A percentile compares a stretch with the other conserved stretches of the same genome.
phyloP scores from a whole-genome alignment of 2,888 invertebrate species.

The Dendrolimus pini region DNA sequence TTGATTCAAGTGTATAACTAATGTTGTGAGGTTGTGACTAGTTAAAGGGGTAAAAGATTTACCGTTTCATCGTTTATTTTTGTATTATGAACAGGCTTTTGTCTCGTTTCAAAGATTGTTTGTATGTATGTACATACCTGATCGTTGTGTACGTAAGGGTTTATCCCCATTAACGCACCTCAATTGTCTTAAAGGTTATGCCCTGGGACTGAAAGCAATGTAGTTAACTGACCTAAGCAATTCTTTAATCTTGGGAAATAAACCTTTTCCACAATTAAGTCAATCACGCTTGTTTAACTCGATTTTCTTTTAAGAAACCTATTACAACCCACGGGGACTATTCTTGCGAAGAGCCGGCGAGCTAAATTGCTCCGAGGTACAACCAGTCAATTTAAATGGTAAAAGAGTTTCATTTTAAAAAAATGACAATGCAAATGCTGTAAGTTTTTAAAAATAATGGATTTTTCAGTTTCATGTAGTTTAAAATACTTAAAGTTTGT shows the following conservation, averaged over 20 bases:
- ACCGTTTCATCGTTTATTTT: no score
- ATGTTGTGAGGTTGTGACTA: no score
- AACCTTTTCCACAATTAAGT: conserved; percentile 57
- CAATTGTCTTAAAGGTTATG: neutral
- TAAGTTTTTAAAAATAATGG: neutral
- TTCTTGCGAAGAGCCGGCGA: conserved; percentile 40
- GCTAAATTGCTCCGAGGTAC: conserved; percentile 58
- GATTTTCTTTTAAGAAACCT: conserved; percentile 66
- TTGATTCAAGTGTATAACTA: no score
- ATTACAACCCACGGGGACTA: conserved; percentile 64
- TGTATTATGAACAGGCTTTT: no score
- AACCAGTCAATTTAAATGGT: conserved; percentile 66
- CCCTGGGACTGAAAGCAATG: conserved; percentile 12
- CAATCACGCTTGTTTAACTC: conserved; percentile 66
- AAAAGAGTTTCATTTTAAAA: conserved; percentile 56
- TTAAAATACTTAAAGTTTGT: no score
- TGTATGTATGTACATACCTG: no score
- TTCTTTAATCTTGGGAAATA: conserved; percentile 41
- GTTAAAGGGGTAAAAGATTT: no score
- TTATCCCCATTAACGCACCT: neutral
- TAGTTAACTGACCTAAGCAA: conserved; percentile 18
- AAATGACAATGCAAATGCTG: conserved; percentile 49
- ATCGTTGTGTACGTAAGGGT: neutral
- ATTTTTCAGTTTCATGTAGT: neutral
- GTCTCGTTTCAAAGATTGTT: no score